Evolutionary conservation across 2,113 vertebrate genomes (phyloP), one percentile per base, ranked within the genome.

Genomic region (Casuarius casuarius): DNA sequence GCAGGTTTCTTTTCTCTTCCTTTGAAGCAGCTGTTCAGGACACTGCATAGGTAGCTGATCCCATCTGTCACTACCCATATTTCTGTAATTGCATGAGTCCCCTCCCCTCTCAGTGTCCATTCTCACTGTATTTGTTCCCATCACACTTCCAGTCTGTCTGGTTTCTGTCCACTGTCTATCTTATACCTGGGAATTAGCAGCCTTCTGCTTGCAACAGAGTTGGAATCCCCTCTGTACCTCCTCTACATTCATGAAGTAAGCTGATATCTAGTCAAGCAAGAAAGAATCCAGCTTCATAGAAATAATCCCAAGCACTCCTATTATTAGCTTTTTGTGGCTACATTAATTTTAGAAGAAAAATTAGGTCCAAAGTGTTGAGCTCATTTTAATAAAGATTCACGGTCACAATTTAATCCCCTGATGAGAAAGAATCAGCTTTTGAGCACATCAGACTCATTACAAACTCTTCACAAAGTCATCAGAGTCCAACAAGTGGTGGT

Each of bases 311-410:
- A 2, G 72, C 83, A 85, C 61, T 85, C 93, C 76, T 75, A 65
- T 68, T 65, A 58, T 77, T 93, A 85, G 28, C 68, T 84, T 94
- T 89, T 91, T 92, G 88, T 92, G 71, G 75, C 82, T 51, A 38
- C 86, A 84, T 95, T 95, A 96, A 95, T 95, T 95, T 97, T 97
- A 95, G 85, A 92, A 91, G 61, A 72, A 90, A 95, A 96, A 93
- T 81, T 94, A 93, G 88, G 90, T 93, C 83, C 66, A 3, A 71
- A 94, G 72, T 76, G 40, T 84, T 75, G 92, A 58, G 79, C 91
- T 94, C 74, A 35, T 93, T 96, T 95, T 80, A 95, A 85, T 92
- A 90, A 90, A 95, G 88, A 89, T 91, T 91, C 88, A 33, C 63
- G 18, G 79, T 85, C 87, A 80, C 88, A 42, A 5, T 4, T 26